Percentiles rank a stretch among this genome's conserved stretches.
These are phyloP conservation scores for Ypsolopha scabrella DNA, from an alignment of 2,888 invertebrate species.

Conservation along the genomic window DNA sequence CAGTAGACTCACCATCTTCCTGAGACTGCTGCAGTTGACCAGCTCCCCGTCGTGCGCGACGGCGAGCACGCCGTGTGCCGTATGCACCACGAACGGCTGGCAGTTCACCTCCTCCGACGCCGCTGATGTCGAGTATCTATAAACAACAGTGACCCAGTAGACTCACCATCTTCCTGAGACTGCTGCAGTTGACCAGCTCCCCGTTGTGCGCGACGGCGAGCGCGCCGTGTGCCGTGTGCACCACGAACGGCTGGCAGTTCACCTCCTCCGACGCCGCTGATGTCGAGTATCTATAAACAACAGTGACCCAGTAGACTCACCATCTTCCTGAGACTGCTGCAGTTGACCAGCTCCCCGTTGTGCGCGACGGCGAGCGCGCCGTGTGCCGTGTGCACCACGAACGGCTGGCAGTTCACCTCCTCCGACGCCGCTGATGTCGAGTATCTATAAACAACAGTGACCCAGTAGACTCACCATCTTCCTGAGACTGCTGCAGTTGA, in stretches of 20 bases:
- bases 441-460: no score
- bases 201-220: conserved; percentile 98
- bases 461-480: conserved; percentile 76
- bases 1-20: conserved; percentile 79
- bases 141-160: no score
- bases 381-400: conserved; percentile 97
- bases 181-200: conserved; percentile 94
- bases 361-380: conserved; percentile 96
- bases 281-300: conserved; percentile 82
- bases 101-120: conserved; percentile 88
- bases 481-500: conserved; percentile 90
- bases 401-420: conserved; percentile 97
- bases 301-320: conserved; percentile 53
- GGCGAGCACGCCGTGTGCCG: conserved; percentile 93
- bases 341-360: conserved; percentile 97
- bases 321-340: conserved; percentile 88
- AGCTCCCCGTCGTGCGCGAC: conserved; percentile 98
- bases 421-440: conserved; percentile 86
- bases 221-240: conserved; percentile 95
- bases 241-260: conserved; percentile 98
- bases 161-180: conserved; percentile 85
- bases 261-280: conserved; percentile 95
- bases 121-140: no score
- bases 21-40: conserved; percentile 90
- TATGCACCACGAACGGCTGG: conserved; percentile 98